Evolutionary conservation across 2,888 invertebrate species (phyloP).

Genomic region (Athalia circularis): DNA sequence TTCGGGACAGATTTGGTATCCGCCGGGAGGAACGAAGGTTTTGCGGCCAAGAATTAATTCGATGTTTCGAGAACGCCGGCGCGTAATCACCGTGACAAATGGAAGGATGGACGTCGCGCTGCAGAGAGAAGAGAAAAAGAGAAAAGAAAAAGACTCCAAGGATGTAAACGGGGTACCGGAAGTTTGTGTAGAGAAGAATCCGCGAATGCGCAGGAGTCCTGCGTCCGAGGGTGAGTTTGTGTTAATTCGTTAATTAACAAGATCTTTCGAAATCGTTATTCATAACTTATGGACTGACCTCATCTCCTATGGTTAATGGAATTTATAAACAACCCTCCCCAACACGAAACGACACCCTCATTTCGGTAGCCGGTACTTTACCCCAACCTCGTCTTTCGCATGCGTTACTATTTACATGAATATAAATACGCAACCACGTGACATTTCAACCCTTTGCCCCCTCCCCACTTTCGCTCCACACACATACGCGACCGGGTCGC

Average conservation of each 20-base stretch:
- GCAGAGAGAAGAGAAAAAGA: background rate
- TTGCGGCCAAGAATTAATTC: slow-evolving; percentile 11
- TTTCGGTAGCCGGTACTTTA: background rate
- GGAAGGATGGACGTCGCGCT: slow-evolving; percentile 10
- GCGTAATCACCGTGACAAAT: slow-evolving; percentile 39
- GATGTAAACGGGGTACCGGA: too few relatives aligned
- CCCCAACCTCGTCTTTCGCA: background rate
- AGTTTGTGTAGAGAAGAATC: too few relatives aligned
- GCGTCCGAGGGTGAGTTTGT: background rate
- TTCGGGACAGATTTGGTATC: too few relatives aligned
- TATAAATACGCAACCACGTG: background rate
- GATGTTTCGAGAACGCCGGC: slow-evolving; percentile 16
- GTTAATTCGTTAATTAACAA: background rate
- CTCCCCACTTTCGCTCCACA: background rate
- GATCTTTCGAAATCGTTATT: slow-evolving; percentile 21
- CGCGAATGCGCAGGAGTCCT: too few relatives aligned
- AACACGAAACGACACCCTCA: slow-evolving; percentile 24
- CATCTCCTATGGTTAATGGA: slow-evolving; percentile 66
- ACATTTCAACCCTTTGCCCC: too few relatives aligned
- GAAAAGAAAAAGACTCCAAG: background rate
- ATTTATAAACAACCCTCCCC: slow-evolving; percentile 64
- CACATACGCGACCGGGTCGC: background rate
- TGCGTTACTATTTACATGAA: background rate
- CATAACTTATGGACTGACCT: slow-evolving; percentile 55
- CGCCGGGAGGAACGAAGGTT: background rate